These are phyloP conservation scores for Polia nebulosa DNA, from an alignment of 2,888 invertebrate species.

Conservation along the genomic window DNA sequence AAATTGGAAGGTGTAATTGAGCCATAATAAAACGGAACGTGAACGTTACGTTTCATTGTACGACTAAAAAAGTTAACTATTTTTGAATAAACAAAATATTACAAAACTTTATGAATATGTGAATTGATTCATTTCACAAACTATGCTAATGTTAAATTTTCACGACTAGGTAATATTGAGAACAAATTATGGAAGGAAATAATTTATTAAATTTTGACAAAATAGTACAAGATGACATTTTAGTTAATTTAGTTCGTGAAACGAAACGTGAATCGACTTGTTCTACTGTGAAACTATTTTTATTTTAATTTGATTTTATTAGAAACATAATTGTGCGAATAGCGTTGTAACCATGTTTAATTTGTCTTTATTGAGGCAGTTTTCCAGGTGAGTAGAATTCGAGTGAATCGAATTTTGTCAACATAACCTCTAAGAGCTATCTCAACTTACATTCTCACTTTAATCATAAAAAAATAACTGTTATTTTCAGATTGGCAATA, in stretches of 20 bases:
- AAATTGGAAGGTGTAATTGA: too few species aligned
- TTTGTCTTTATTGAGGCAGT: slow-evolving; percentile 80
- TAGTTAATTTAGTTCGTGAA: background rate
- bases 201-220: background rate
- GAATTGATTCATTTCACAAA: background rate
- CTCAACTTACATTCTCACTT: background rate
- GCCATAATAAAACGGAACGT: slow-evolving; percentile 40
- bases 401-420: slow-evolving; percentile 10
- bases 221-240: slow-evolving; percentile 17
- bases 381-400: slow-evolving; percentile 75
- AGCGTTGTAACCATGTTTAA: slow-evolving; percentile 73
- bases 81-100: background rate
- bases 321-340: background rate
- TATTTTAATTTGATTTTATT: slow-evolving; percentile 7
- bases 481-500: slow-evolving; percentile 79
- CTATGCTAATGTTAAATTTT: too few species aligned
- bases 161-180: too few species aligned
- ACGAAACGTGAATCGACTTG: slow-evolving; percentile 18
- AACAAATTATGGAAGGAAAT: background rate
- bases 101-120: rapidly evolving
- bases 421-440: slow-evolving; percentile 62
- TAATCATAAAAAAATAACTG: background rate
- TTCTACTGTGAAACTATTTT: background rate
- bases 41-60: slow-evolving; percentile 14
- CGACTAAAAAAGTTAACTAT: background rate